phyloP scores from a whole-genome alignment of 1,140 invertebrate species.

The Meloidogyne chitwoodi region DNA sequence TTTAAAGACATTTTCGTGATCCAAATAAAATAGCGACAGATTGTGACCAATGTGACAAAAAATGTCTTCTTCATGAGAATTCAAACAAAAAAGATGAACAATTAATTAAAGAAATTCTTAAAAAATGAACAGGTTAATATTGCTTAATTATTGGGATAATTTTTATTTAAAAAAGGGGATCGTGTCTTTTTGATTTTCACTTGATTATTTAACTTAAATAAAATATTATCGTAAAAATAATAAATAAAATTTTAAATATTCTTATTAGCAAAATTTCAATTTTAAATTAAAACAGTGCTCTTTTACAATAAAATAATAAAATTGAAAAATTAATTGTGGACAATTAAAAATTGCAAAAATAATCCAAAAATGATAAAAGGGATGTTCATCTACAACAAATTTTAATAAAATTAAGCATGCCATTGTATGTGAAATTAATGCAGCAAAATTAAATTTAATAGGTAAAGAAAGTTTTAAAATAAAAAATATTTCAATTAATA shows the following conservation, averaged over 20 bases:
- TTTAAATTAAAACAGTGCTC: conserved; percentile 8
- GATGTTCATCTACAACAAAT: conserved; percentile 25
- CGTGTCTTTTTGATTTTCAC: no score
- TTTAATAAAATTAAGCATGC: conserved; percentile 21
- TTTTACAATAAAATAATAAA: conserved; percentile 14
- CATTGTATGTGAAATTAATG: neutral
- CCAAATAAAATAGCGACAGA: neutral
- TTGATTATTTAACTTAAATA: no score
- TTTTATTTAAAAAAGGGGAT: no score
- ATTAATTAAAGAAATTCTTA: conserved; percentile 21
- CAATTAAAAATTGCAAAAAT: conserved; percentile 20
- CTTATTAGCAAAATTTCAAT: conserved; percentile 25
- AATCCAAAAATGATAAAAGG: conserved; percentile 19
- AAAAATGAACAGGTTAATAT: no score
- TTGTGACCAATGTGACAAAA: conserved; percentile 21
- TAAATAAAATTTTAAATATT: no score
- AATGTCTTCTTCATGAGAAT: conserved; percentile 30
- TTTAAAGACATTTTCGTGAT: conserved; percentile 28
- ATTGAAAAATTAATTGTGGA: conserved; percentile 21
- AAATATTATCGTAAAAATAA: no score
- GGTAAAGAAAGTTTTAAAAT: neutral
- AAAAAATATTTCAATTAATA: neutral
- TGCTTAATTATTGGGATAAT: no score
- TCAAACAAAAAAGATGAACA: conserved; percentile 17
- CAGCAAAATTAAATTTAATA: neutral